Percentiles rank a stretch among this genome's conserved stretches.
Conservation (phyloP, 64 coral and sea anemone species). For the Cladopsammia gracilis region DNA sequence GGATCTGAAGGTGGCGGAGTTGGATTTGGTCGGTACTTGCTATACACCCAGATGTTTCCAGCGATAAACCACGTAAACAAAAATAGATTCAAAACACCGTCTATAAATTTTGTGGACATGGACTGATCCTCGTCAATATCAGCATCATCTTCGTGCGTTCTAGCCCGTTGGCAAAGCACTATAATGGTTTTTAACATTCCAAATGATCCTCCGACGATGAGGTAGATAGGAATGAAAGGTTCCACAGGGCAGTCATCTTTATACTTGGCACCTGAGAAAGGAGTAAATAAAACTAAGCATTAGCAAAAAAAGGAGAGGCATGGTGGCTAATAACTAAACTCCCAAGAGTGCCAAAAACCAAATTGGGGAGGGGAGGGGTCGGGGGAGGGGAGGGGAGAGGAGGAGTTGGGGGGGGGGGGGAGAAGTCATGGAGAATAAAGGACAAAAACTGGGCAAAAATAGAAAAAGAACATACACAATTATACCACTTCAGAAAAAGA, state of each 20-base stretch:
- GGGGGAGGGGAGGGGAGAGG: no score
- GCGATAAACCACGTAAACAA: slow-evolving; percentile 99
- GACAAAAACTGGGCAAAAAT: no score
- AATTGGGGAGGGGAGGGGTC: no score
- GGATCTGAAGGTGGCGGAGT: slow-evolving; percentile 80
- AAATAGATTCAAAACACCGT: slow-evolving; percentile 98
- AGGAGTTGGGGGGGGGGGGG: no score
- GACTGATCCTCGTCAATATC: slow-evolving; percentile 98
- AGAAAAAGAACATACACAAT: no score
- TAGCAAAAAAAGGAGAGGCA: no score
- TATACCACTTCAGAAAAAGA: no score
- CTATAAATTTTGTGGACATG: slow-evolving; percentile 99
- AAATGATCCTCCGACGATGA: slow-evolving; percentile 97
- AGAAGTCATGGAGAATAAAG: no score
- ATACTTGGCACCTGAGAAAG: slow-evolving; percentile 87
- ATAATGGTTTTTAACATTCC: slow-evolving; percentile 99
- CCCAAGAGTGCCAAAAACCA: no score
- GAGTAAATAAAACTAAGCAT: neutral
- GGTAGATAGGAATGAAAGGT: slow-evolving; percentile 98
- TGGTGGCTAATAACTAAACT: no score
- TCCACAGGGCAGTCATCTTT: slow-evolving; percentile 98
- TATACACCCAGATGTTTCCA: slow-evolving; percentile 99
- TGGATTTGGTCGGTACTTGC: slow-evolving; percentile 94
- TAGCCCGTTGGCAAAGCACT: slow-evolving; percentile 90
- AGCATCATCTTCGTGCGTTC: slow-evolving; percentile 85